These are phyloP conservation scores for Himalopsyche japonica DNA, from an alignment of 2,888 invertebrate genomes.

Conservation along the genomic window DNA sequence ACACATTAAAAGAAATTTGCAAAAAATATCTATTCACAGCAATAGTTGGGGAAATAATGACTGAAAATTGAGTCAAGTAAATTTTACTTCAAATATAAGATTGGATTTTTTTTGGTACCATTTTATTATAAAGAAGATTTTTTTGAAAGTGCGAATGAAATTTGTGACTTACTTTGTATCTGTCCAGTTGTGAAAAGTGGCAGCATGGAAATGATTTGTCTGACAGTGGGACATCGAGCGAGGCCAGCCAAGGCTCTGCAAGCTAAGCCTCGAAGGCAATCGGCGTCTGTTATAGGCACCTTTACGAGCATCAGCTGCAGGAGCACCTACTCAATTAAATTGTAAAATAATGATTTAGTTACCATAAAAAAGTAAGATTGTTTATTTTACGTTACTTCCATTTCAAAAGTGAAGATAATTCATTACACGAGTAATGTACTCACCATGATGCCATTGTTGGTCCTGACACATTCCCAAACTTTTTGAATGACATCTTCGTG, in stretches of 20 bases:
- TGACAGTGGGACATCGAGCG: constrained; percentile 88
- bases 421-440: constrained; percentile 36
- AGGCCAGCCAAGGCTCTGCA: constrained; percentile 92
- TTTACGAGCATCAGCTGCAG: constrained; percentile 88
- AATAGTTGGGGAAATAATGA: too few species aligned
- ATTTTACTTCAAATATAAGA: too few species aligned
- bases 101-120: too few species aligned
- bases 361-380: background rate
- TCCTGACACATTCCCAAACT: constrained; percentile 92
- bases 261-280: constrained; percentile 89
- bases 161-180: constrained; percentile 70
- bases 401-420: background rate
- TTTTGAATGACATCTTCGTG: constrained; percentile 87
- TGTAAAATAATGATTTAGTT: background rate
- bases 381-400: background rate
- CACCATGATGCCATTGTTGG: constrained; percentile 96
- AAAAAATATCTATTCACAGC: too few species aligned
- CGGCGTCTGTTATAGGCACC: constrained; percentile 95
- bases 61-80: background rate
- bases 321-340: constrained; percentile 63
- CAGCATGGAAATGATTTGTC: constrained; percentile 93
- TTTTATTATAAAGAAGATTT: too few species aligned
- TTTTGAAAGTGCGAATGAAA: too few species aligned
- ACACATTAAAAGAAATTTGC: too few species aligned
- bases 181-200: constrained; percentile 93